These are phyloP conservation scores for Chymomyza procnemis DNA, from an alignment of 2,888 invertebrate species.

Conservation along the genomic window DNA sequence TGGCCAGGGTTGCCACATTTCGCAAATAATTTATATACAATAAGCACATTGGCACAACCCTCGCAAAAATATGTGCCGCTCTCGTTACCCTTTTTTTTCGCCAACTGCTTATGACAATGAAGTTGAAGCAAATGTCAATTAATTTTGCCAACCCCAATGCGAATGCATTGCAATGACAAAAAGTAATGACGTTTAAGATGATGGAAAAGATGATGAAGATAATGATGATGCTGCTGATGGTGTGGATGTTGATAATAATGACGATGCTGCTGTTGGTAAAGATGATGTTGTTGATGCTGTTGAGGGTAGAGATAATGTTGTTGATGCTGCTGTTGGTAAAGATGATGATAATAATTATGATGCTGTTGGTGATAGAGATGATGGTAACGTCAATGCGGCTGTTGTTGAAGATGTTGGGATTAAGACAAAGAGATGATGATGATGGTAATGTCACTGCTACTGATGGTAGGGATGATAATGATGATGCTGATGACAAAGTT, in stretches of 20 bases:
- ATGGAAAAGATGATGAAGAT: slow-evolving; percentile 12
- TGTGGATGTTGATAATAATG: slow-evolving; percentile 10
- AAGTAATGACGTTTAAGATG: slow-evolving; percentile 10
- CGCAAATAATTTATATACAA: background rate
- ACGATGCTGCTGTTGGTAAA: background rate
- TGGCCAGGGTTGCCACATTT: background rate
- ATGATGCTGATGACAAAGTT: slow-evolving; percentile 23
- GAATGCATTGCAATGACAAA: slow-evolving; percentile 24
- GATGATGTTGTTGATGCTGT: slow-evolving; percentile 9
- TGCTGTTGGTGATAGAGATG: slow-evolving; percentile 22
- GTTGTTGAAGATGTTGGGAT: background rate
- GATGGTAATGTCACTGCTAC: slow-evolving; percentile 19
- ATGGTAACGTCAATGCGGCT: background rate
- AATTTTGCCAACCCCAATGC: background rate
- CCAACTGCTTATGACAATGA: background rate
- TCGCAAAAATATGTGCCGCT: no score
- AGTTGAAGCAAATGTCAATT: slow-evolving; percentile 2
- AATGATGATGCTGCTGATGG: slow-evolving; percentile 24
- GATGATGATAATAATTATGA: slow-evolving; percentile 15
- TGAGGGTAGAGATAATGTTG: slow-evolving; percentile 10
- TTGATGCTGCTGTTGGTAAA: slow-evolving; percentile 23
- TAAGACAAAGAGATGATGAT: no score
- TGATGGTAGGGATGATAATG: slow-evolving; percentile 15
- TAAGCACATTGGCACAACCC: background rate
- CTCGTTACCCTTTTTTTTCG: background rate